Conservation (phyloP, 2,888 invertebrate species). For the Parnassius orleans region DNA sequence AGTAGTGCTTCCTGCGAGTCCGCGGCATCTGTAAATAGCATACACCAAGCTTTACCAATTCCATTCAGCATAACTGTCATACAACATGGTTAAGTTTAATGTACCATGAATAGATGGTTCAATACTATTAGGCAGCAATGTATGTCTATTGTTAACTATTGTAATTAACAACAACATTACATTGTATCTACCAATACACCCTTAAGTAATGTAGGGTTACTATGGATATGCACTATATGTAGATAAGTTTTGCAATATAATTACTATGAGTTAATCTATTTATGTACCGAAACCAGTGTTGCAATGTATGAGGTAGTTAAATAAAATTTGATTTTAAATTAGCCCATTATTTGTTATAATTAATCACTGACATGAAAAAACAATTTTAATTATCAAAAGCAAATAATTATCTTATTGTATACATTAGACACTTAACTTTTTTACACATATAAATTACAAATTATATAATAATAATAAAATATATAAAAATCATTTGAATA, state of each 20-base stretch:
- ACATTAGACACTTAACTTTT: background rate
- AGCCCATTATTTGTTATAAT: background rate
- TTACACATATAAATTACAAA: background rate
- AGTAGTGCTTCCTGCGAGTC: slow-evolving; percentile 89
- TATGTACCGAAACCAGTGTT: slow-evolving; percentile 16
- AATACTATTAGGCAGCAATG: slow-evolving; percentile 24
- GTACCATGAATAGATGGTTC: slow-evolving; percentile 36
- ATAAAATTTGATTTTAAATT: background rate
- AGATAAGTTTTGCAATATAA: slow-evolving; percentile 1
- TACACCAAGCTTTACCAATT: background rate
- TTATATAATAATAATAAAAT: background rate
- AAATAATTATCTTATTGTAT: background rate
- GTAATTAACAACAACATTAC: slow-evolving; percentile 31
- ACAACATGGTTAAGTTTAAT: slow-evolving; percentile 6
- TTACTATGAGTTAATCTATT: background rate
- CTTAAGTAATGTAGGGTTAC: slow-evolving; percentile 4
- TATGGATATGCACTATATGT: slow-evolving; percentile 5
- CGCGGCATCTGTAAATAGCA: slow-evolving; percentile 87
- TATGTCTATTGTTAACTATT: slow-evolving; percentile 33
- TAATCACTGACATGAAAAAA: background rate
- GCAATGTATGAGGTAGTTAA: background rate
- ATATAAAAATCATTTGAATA: too few species aligned
- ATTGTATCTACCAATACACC: slow-evolving; percentile 17
- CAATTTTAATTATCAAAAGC: too few species aligned
- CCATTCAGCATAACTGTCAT: background rate